phyloP scores from a whole-genome alignment of 2,797 vertebrate genomes.

The Tachyglossus aculeatus region DNA sequence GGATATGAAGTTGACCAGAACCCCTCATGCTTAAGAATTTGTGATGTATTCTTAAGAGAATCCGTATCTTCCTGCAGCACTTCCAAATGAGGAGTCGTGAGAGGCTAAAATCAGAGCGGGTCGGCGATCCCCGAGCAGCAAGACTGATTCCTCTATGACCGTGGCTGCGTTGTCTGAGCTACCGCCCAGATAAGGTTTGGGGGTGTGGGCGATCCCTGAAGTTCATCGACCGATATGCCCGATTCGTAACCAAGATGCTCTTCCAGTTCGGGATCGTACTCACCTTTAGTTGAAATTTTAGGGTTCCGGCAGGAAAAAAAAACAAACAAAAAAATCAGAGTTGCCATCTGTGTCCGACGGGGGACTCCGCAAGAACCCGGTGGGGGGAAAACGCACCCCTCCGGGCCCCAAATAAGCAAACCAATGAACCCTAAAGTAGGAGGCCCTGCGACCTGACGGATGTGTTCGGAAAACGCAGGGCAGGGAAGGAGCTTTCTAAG shows the following conservation, averaged over 20 bases:
- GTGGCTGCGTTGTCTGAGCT: constrained; percentile 6
- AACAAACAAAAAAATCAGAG: constrained; percentile 21
- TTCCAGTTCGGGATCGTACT: constrained; percentile 43
- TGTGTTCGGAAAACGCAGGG: constrained; percentile 51
- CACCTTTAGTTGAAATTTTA: constrained; percentile 47
- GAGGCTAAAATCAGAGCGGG: constrained; percentile 32
- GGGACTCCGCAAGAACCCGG: constrained; percentile 38
- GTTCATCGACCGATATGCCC: constrained; percentile 45
- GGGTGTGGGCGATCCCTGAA: constrained; percentile 32
- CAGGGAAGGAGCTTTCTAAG: constrained; percentile 40
- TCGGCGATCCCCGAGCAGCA: neutral
- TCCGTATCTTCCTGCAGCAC: constrained; percentile 49
- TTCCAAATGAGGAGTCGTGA: constrained; percentile 35
- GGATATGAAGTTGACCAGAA: constrained; percentile 35
- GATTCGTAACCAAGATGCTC: constrained; percentile 39
- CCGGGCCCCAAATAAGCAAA: constrained; percentile 30
- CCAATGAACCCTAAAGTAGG: constrained; percentile 58
- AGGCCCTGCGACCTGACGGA: constrained; percentile 20
- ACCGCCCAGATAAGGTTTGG: constrained; percentile 20
- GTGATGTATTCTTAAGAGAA: constrained; percentile 36
- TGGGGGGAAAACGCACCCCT: neutral
- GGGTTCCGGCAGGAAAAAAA: constrained; percentile 34
- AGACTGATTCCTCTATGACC: constrained; percentile 14
- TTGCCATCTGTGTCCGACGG: constrained; percentile 51
- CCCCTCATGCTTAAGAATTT: constrained; percentile 48